Evolutionary conservation across 2,797 vertebrate species (phyloP).

Genomic region (Notolepis coatsorum): DNA sequence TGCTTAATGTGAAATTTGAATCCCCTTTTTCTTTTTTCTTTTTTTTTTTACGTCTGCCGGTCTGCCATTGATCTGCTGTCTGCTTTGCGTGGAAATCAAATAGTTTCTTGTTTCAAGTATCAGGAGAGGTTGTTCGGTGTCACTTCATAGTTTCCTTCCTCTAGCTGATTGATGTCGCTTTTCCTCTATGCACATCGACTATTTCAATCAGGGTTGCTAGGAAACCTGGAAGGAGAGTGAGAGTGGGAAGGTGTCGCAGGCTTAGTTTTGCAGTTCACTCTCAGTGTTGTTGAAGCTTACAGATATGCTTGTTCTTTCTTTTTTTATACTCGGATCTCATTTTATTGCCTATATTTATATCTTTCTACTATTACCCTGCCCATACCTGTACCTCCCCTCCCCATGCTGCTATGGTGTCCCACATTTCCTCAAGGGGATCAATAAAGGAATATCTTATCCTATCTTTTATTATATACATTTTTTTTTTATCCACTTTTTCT

Average conservation of each 20-base stretch:
- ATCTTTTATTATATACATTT: no score
- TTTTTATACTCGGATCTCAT: no score
- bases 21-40: neutral
- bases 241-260: slow-evolving; percentile 47
- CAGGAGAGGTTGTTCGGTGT: slow-evolving; percentile 43
- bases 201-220: slow-evolving; percentile 68
- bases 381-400: no score
- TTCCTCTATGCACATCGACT: slow-evolving; percentile 43
- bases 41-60: neutral
- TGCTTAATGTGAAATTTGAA: slow-evolving; percentile 8
- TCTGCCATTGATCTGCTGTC: slow-evolving; percentile 14
- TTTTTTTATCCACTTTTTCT: no score
- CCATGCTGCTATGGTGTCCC: no score
- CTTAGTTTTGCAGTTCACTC: no score
- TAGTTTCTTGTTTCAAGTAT: slow-evolving; percentile 44
- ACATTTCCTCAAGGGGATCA: no score
- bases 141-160: slow-evolving; percentile 49
- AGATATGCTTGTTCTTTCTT: no score
- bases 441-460: no score
- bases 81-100: slow-evolving; percentile 10
- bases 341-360: no score
- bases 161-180: slow-evolving; percentile 59
- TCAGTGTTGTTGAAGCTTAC: no score
- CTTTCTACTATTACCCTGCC: no score
- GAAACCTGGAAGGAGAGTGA: slow-evolving; percentile 65